Conservation (phyloP, 2,888 invertebrate species). For the Parnassius smintheus region DNA sequence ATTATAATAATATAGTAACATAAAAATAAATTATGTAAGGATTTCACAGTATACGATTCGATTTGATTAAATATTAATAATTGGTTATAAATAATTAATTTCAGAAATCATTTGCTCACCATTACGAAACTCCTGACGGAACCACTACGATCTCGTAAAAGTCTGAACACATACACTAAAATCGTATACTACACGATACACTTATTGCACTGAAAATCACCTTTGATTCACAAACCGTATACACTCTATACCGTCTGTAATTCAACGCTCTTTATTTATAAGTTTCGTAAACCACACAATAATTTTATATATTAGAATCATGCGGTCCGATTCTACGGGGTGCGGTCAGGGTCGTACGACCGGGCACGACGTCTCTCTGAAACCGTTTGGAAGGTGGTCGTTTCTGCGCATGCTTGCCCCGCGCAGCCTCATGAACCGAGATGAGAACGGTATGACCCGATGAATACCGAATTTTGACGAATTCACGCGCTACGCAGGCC, state of each 20-base stretch:
- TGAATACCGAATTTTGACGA: constrained; percentile 38
- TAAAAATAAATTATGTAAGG: too few species aligned
- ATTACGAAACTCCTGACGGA: constrained; percentile 52
- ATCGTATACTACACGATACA: constrained; percentile 49
- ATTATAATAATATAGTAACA: too few species aligned
- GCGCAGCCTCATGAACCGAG: constrained; percentile 53
- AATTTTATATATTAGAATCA: constrained; percentile 14
- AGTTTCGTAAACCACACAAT: neutral
- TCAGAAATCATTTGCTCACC: constrained; percentile 45
- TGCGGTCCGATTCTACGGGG: constrained; percentile 42
- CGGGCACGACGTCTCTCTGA: constrained; percentile 62
- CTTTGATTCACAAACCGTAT: constrained; percentile 11
- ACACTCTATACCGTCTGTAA: constrained; percentile 9
- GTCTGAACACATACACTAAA: constrained; percentile 51
- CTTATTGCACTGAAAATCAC: constrained; percentile 23
- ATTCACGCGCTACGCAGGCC: constrained; percentile 36
- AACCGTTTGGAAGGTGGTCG: constrained; percentile 53
- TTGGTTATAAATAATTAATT: neutral
- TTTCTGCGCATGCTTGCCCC: constrained; percentile 69
- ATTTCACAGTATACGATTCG: too few species aligned
- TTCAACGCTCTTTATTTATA: neutral
- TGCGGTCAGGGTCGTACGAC: constrained; percentile 60
- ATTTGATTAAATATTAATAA: too few species aligned
- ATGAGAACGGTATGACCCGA: constrained; percentile 29
- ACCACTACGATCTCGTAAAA: constrained; percentile 41